Evolutionary conservation across 2,113 vertebrate genomes (phyloP).

Genomic region (Empidonax traillii): DNA sequence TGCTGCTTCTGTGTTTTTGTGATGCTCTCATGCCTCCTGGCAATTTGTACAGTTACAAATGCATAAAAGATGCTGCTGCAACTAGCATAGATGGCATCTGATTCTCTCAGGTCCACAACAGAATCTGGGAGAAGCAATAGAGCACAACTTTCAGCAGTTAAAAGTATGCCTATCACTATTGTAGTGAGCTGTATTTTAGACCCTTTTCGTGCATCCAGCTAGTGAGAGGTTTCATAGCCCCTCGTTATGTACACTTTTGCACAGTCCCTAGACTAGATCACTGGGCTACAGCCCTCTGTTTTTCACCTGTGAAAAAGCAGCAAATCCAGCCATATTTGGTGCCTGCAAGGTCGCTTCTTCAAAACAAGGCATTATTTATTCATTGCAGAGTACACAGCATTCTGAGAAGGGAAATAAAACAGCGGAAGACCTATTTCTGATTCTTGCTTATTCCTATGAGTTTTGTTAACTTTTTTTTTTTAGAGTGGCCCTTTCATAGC

Average conservation of each 20-base stretch:
- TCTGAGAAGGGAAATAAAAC: background rate
- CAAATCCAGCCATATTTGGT: background rate
- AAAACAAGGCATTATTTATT: conserved; percentile 51
- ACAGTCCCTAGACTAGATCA: background rate
- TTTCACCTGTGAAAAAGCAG: conserved; percentile 19
- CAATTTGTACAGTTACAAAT: background rate
- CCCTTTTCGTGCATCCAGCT: background rate
- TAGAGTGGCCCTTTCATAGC: background rate
- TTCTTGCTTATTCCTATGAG: background rate
- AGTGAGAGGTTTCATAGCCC: background rate
- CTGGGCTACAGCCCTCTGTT: background rate
- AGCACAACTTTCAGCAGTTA: background rate
- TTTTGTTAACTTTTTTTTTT: background rate
- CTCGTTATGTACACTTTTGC: background rate
- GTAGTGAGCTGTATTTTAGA: background rate
- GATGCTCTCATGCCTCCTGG: background rate
- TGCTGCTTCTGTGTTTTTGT: background rate
- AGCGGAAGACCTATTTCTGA: conserved; percentile 7
- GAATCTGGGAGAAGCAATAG: background rate
- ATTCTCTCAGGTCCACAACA: background rate
- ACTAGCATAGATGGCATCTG: background rate
- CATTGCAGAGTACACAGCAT: background rate
- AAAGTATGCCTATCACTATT: background rate
- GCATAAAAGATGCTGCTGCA: rapidly evolving
- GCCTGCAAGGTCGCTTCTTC: background rate